Evolutionary conservation across 2,888 invertebrate genomes (phyloP).

Genomic region (Pammene fasciana): DNA sequence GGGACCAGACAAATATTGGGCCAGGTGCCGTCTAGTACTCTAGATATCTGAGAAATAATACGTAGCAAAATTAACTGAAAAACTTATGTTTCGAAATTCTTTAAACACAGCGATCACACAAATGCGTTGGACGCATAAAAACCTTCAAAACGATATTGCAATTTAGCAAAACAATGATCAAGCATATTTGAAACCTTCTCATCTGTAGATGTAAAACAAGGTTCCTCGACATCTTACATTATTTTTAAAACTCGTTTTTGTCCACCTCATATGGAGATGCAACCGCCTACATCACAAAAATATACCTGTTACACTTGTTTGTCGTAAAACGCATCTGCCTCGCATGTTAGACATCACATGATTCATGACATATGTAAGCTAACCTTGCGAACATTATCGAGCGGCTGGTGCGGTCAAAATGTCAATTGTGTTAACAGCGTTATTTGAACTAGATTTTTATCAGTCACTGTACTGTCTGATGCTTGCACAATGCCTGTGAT

Average conservation of each 20-base stretch:
- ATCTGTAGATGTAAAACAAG: background rate
- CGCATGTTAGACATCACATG: slow-evolving; percentile 7
- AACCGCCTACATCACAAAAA: slow-evolving; percentile 12
- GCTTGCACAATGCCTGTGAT: background rate
- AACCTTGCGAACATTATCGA: slow-evolving; percentile 25
- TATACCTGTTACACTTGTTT: slow-evolving; percentile 16
- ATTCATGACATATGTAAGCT: slow-evolving; percentile 14
- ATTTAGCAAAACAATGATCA: too few species aligned
- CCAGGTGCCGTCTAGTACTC: too few species aligned
- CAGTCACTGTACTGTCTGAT: background rate
- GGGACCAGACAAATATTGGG: too few species aligned
- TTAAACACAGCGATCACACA: too few species aligned
- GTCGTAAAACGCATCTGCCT: slow-evolving; percentile 32
- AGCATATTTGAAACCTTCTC: background rate
- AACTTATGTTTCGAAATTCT: too few species aligned
- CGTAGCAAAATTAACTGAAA: too few species aligned
- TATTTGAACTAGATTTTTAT: slow-evolving; percentile 25
- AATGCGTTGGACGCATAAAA: too few species aligned
- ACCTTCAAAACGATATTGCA: too few species aligned
- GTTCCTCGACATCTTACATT: background rate
- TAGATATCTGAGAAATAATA: too few species aligned
- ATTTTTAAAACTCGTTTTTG: background rate
- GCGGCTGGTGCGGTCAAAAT: slow-evolving; percentile 22
- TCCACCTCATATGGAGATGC: background rate
- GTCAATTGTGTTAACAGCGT: slow-evolving; percentile 28